These are phyloP conservation scores for Tenebrio molitor DNA, from an alignment of 1,140 invertebrate species.

Conservation along the genomic window DNA sequence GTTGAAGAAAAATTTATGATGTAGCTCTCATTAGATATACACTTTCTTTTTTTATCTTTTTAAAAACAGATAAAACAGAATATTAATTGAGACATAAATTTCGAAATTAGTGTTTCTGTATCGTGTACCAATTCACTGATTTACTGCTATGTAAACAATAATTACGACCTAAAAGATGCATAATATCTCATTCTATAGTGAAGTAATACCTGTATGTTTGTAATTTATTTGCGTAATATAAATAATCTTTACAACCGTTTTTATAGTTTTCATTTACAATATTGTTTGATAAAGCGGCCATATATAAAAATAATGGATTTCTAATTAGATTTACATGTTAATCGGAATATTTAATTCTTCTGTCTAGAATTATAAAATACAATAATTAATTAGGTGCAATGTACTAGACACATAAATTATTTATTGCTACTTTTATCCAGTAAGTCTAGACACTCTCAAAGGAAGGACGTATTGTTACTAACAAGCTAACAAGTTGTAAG, in stretches of 20 bases:
- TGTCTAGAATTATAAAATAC: not conserved
- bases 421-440: no score
- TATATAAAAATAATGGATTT: conserved; percentile 24
- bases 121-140: conserved; percentile 19
- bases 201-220: conserved; percentile 10
- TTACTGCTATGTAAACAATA: conserved; percentile 43
- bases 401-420: not conserved
- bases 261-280: conserved; percentile 35
- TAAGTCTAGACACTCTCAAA: no score
- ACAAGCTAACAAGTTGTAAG: no score
- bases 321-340: conserved; percentile 33
- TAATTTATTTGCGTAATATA: conserved; percentile 33
- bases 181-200: conserved; percentile 7
- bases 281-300: conserved; percentile 4
- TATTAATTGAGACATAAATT: conserved; percentile 24
- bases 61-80: not conserved
- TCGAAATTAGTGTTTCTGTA: conserved; percentile 33
- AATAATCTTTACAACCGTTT: conserved; percentile 38
- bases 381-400: not conserved
- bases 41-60: not conserved
- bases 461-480: no score
- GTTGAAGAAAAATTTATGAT: not conserved
- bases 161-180: conserved; percentile 22
- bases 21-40: no score
- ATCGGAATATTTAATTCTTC: not conserved